Conservation (phyloP, 2,797 vertebrate genomes). For the Vultur gryphus region DNA sequence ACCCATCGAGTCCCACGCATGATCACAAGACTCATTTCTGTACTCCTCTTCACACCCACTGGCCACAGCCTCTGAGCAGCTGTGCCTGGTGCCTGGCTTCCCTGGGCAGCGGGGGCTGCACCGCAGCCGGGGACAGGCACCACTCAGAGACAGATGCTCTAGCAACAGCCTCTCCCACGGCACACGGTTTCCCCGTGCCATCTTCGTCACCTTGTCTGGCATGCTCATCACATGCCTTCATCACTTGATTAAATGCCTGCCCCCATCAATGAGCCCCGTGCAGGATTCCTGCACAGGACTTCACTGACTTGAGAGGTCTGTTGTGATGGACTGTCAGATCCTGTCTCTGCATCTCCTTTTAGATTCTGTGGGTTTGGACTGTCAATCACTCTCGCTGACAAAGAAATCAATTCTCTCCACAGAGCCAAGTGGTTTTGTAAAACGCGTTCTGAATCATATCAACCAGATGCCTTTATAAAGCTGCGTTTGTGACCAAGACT, state of each 20-base stretch:
- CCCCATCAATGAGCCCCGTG: neutral
- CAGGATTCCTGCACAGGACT: neutral
- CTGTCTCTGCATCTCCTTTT: neutral
- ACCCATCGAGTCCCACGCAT: neutral
- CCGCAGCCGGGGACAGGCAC: neutral
- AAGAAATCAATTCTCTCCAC: constrained; percentile 14
- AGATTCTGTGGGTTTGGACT: neutral
- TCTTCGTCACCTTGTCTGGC: neutral
- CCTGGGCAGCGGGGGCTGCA: neutral
- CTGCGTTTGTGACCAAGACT: neutral
- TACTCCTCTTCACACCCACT: neutral
- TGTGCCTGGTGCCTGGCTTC: neutral
- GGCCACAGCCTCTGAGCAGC: neutral
- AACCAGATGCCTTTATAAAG: neutral
- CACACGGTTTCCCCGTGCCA: neutral
- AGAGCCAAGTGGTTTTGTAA: constrained; percentile 14
- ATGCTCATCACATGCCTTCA: accelerated
- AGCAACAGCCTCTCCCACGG: neutral
- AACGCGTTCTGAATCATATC: constrained; percentile 23
- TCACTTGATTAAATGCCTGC: neutral
- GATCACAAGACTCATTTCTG: neutral
- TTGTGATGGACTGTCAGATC: neutral
- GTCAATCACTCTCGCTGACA: neutral
- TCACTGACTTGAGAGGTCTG: neutral
- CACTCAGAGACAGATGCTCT: neutral